Conservation (phyloP, 1,140 invertebrate species). For the Macrocentrus cingulum region DNA sequence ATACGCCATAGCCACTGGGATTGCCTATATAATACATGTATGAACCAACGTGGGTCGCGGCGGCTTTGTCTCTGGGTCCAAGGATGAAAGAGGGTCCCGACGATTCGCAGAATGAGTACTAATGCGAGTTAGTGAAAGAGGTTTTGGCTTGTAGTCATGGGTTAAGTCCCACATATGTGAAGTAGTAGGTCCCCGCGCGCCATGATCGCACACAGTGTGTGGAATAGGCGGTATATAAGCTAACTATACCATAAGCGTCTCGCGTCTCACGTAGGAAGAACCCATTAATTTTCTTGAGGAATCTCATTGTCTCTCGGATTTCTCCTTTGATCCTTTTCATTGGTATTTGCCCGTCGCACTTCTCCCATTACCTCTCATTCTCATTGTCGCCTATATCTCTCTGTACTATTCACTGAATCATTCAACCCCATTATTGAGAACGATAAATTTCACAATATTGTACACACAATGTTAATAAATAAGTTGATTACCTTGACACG, state of each 20-base stretch:
- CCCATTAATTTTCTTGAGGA: neutral
- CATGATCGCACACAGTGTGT: no score
- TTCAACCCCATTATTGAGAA: neutral
- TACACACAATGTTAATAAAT: no score
- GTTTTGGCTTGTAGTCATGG: conserved; percentile 22
- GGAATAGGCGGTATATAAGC: no score
- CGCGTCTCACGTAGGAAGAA: no score
- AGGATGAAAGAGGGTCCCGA: conserved; percentile 9
- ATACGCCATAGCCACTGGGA: conserved; percentile 6
- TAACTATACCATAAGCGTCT: no score
- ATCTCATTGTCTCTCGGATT: neutral
- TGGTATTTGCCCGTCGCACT: neutral
- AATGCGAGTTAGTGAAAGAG: conserved; percentile 23
- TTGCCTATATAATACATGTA: no score
- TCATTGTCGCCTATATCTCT: no score
- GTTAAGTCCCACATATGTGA: conserved; percentile 8
- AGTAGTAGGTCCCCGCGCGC: no score
- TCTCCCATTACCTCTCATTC: conserved; percentile 1
- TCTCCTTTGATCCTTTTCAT: conserved; percentile 6
- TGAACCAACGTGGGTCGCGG: conserved; percentile 6
- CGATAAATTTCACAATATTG: neutral
- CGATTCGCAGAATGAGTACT: conserved; percentile 20
- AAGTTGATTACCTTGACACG: no score
- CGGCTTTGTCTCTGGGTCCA: neutral
- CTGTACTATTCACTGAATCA: neutral